Conservation (phyloP, 2,113 vertebrate genomes). For the Chlamydotis undulata region DNA sequence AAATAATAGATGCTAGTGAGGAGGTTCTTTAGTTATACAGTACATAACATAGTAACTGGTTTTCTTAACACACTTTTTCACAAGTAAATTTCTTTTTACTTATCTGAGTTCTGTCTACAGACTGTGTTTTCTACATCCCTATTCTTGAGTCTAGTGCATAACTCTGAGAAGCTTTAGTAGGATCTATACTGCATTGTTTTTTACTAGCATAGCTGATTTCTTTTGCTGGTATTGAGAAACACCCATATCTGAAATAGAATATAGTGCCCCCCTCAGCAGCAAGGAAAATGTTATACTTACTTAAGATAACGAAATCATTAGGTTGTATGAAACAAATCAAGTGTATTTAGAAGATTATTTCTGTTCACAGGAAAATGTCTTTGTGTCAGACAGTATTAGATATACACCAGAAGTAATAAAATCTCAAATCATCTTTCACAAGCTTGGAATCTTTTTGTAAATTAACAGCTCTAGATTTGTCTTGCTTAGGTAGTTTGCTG, state of each 20-base stretch:
- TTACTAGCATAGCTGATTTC: neutral
- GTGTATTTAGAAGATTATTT: neutral
- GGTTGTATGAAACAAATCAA: neutral
- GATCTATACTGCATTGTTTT: neutral
- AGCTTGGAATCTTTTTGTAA: neutral
- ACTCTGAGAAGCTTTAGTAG: neutral
- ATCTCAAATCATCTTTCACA: neutral
- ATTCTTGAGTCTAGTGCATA: neutral
- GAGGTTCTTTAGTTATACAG: neutral
- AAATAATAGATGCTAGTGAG: neutral
- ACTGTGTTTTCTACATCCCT: neutral
- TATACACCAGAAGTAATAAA: neutral
- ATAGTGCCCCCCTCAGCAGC: neutral
- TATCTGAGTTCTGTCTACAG: neutral
- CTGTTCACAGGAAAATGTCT: neutral
- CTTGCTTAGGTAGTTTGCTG: neutral
- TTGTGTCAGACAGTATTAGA: neutral
- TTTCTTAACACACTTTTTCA: neutral
- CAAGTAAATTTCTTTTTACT: neutral
- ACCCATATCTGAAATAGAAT: neutral
- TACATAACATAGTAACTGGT: neutral
- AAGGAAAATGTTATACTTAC: no score
- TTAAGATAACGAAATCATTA: neutral
- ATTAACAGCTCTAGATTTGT: neutral
- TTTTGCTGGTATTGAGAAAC: neutral